Evolutionary conservation across 2,113 vertebrate genomes (phyloP).

Genomic region (Brevimyrus niger): DNA sequence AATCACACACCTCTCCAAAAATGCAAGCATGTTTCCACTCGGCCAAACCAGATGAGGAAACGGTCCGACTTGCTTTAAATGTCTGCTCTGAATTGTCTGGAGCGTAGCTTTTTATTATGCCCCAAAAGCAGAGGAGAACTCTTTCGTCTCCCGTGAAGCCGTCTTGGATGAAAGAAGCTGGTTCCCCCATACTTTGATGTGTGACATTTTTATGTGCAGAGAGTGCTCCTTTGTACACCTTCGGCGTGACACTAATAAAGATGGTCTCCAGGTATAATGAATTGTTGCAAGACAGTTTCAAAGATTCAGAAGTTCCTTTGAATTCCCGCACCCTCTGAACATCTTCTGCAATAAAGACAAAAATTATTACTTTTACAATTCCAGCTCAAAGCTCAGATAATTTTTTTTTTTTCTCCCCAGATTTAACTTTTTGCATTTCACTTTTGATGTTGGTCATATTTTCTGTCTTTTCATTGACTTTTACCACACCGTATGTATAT

Average conservation of each 20-base stretch:
- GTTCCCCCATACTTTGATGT: constrained; percentile 22
- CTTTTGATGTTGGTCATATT: neutral
- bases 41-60: constrained; percentile 9
- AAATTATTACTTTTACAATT: neutral
- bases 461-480: neutral
- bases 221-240: constrained; percentile 26
- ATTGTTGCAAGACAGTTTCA: constrained; percentile 13
- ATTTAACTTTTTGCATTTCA: neutral
- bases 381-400: neutral
- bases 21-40: neutral
- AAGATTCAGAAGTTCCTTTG: constrained; percentile 8
- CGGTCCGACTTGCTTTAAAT: constrained; percentile 18
- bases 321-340: neutral
- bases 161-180: constrained; percentile 8
- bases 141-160: constrained; percentile 20
- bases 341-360: neutral
- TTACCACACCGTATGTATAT: neutral
- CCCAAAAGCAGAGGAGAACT: constrained; percentile 26
- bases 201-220: constrained; percentile 24
- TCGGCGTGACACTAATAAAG: constrained; percentile 24
- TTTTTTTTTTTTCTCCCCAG: neutral
- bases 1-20: neutral
- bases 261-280: constrained; percentile 23
- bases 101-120: constrained; percentile 9
- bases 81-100: neutral